Conservation (phyloP, 2,113 vertebrate genomes). For the Neopipo cinnamomea region DNA sequence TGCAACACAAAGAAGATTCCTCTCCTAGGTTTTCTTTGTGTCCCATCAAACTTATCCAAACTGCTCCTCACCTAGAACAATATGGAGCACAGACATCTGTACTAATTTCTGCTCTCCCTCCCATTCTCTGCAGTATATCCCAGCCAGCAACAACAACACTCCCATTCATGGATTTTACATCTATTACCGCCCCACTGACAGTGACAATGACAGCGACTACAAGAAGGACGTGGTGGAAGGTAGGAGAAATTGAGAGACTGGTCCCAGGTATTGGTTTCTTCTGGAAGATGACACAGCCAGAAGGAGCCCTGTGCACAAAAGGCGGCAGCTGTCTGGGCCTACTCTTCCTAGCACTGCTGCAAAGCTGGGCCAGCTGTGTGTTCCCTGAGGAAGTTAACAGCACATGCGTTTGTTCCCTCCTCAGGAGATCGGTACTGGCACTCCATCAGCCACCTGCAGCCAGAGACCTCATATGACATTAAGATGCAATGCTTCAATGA, state of each 20-base stretch:
- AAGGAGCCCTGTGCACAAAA: background rate
- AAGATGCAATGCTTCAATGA: slow-evolving; percentile 99
- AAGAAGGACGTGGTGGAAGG: slow-evolving; percentile 96
- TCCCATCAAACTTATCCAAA: background rate
- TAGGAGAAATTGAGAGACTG: slow-evolving; percentile 10
- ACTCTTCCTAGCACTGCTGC: background rate
- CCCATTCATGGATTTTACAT: slow-evolving; percentile 99
- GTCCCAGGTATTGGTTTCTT: background rate
- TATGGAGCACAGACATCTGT: background rate
- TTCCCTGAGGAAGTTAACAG: background rate
- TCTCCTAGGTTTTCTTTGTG: background rate
- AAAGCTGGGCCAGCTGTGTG: background rate
- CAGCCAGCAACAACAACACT: slow-evolving; percentile 93
- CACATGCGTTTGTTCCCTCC: background rate
- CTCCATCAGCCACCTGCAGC: slow-evolving; percentile 93
- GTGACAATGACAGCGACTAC: slow-evolving; percentile 98
- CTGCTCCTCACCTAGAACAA: background rate
- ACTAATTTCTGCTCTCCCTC: slow-evolving; percentile 8
- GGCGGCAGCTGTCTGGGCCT: background rate
- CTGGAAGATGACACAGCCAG: background rate
- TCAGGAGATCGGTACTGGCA: slow-evolving; percentile 93
- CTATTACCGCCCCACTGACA: slow-evolving; percentile 96
- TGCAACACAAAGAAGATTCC: background rate
- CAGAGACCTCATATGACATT: slow-evolving; percentile 96
- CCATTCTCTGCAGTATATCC: slow-evolving; percentile 80